Base-by-base conservation (phyloP, 2,113 vertebrate genomes). In the Elaphurus davidianus region DNA sequence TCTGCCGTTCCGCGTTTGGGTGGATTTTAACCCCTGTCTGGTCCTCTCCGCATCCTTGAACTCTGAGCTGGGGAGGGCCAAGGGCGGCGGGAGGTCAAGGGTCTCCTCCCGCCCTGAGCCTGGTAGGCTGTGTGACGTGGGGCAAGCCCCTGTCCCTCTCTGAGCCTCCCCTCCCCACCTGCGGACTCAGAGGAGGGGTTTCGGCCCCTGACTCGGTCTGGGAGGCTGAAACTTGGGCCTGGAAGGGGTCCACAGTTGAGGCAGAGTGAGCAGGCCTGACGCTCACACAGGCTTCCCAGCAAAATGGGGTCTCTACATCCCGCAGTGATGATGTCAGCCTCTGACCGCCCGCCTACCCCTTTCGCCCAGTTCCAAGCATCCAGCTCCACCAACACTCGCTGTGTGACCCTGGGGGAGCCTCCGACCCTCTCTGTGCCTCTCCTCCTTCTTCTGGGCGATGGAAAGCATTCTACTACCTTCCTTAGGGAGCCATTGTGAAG, bases 11-110 rank as follows among this genome's bases (percentile, higher is more conserved):
- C 52, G 21, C 15, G 1, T 59, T 62, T 33, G 60, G 91, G 95
- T 94, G 59, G 87, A 14, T 47, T 95, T 98, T 98, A 98, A 98
- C 98, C 98, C 98, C 0, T 96, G 81, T 98, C 98, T 43, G 92
- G 87, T 94, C 98, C 98, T 97, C 88, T 11, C 43, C 6, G 33
- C 62, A 50, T 33, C 96, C 94, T 93, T 95, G 94, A 87, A 64
- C 92, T 85, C 76, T 0, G 25, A n/a, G 30, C 91, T 36, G 50
- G 36, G 15, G 9, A n/a, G 16, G 21, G 23, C 81, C 23, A 40
- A 54, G 62, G 45, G 54, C 15, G 6, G 47, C 8, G 2, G 64
- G 27, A 47, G 94, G 82, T 91, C 92, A 76, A 30, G 87, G 90
- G 21, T 64, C 67, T 36, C 40, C 54, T 21, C 28, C 25, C 1